phyloP scores from a whole-genome alignment of 1,140 invertebrate genomes.

The Lordiphosa mommai region DNA sequence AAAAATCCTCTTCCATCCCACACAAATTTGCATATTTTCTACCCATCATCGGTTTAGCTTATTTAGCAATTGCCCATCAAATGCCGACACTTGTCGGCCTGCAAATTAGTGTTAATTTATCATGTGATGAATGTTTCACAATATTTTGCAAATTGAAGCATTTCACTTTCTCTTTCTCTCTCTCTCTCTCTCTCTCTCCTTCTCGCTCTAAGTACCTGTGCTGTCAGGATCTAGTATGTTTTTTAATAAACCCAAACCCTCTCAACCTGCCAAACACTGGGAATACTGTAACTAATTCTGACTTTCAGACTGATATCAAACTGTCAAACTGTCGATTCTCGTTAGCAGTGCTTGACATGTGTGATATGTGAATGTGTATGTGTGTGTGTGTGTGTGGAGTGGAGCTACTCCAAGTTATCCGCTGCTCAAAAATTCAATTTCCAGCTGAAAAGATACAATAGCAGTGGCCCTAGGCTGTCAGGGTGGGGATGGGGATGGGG shows the following conservation, averaged over 20 bases:
- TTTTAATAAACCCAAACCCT: conserved; percentile 61
- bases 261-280: background rate
- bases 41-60: conserved; percentile 20
- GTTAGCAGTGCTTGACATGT: conserved; percentile 39
- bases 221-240: conserved; percentile 7
- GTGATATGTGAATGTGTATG: background rate
- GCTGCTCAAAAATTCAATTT: conserved; percentile 76
- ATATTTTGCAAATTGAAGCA: conserved; percentile 63
- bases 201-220: background rate
- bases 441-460: conserved; percentile 64
- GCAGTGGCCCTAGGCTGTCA: conserved; percentile 2
- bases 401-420: conserved; percentile 30
- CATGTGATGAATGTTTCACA: conserved; percentile 67
- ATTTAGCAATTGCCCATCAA: conserved; percentile 4
- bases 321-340: conserved; percentile 75
- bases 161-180: conserved; percentile 47
- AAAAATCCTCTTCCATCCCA: background rate
- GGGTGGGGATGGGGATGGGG: background rate
- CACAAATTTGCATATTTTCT: conserved; percentile 13
- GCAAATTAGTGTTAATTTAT: conserved; percentile 74
- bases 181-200: background rate
- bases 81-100: conserved; percentile 30
- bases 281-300: conserved; percentile 70
- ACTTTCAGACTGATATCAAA: conserved; percentile 71
- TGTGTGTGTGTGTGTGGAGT: conserved; percentile 6